Base-by-base conservation (phyloP, 2,113 vertebrate species). In the Corydoras maculifer region DNA sequence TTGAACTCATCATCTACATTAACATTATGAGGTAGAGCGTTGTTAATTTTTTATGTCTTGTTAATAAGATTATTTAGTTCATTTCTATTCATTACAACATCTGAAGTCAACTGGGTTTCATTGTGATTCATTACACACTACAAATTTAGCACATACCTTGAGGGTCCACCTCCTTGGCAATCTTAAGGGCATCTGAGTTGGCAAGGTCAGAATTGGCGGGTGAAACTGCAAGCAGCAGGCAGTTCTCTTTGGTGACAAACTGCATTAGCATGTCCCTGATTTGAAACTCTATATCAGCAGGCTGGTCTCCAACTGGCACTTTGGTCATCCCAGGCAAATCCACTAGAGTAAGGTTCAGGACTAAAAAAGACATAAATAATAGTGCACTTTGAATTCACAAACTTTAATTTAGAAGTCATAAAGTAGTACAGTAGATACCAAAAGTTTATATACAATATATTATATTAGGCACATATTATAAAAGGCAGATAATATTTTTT, bases 211-310 rank as follows among this genome's bases (percentile, higher is more conserved):
- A 94, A 86, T 98, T 98, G 81, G 95, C 96, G 0, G 94, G 96
- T 2, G 96, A 98, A 5, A 98, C 96, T 0, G 96, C 94, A 80
- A 98, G 79, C 72, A 97, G 86, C 71, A 98, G 94, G 81, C 96
- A 98, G 80, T 98, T 98, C 68, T 97, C 96, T 83, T 98, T 98
- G 77, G 94, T 98, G 75, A 97, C 93, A 3, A 98, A 98, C 86
- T 98, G 96, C 93, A 96, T 91, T 0, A 98, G 82, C 95, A 98
- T 98, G 0, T 98, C 96, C 57, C 84, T 86, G 81, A 98, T 98
- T 89, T 98, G 95, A 57, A 88, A 88, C 85, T 98, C 96, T 0
- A 98, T 98, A 85, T 98, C 96, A 0, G 86, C 70, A 0, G 96
- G 96, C 72, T 98, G 96, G 83, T 98, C 96, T 0, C 96, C 96